Conservation (phyloP, 2,113 vertebrate species). For the Grantiella picta region DNA sequence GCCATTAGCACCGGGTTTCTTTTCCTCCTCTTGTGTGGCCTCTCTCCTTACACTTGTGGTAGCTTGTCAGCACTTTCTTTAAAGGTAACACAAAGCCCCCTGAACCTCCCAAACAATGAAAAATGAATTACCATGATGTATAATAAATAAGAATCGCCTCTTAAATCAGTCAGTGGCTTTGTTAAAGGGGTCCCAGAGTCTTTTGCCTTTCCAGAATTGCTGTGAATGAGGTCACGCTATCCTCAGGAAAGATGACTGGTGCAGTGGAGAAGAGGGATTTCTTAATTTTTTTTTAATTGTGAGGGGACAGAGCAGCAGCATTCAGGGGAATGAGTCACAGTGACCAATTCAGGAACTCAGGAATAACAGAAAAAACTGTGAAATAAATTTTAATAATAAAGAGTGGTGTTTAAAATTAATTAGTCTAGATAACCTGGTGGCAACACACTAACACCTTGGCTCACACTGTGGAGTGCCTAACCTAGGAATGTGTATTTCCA, state of each 20-base stretch:
- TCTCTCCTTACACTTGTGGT: slow-evolving; percentile 28
- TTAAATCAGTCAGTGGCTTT: slow-evolving; percentile 32
- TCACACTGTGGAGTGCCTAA: not conserved
- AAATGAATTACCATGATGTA: slow-evolving; percentile 46
- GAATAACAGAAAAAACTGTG: not conserved
- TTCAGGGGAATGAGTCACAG: not conserved
- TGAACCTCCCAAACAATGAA: slow-evolving; percentile 49
- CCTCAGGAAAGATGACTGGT: not conserved
- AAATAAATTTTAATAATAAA: not conserved
- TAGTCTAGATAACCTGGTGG: not conserved
- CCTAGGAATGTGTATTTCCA: slow-evolving; percentile 3
- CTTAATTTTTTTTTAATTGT: not conserved
- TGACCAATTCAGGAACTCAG: not conserved
- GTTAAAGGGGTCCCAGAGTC: not conserved
- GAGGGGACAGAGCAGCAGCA: not conserved
- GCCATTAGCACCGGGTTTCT: not conserved
- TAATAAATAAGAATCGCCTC: slow-evolving; percentile 50
- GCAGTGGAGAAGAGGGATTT: not conserved
- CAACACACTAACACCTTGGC: not conserved
- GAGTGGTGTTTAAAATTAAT: not conserved
- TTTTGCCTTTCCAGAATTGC: not conserved
- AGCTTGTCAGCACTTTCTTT: slow-evolving; percentile 57
- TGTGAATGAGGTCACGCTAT: not conserved
- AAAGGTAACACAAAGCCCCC: slow-evolving; percentile 39
- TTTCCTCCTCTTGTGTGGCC: slow-evolving; percentile 47